Base-by-base conservation (phyloP, 2,888 invertebrate species). In the Phytoseiulus persimilis region DNA sequence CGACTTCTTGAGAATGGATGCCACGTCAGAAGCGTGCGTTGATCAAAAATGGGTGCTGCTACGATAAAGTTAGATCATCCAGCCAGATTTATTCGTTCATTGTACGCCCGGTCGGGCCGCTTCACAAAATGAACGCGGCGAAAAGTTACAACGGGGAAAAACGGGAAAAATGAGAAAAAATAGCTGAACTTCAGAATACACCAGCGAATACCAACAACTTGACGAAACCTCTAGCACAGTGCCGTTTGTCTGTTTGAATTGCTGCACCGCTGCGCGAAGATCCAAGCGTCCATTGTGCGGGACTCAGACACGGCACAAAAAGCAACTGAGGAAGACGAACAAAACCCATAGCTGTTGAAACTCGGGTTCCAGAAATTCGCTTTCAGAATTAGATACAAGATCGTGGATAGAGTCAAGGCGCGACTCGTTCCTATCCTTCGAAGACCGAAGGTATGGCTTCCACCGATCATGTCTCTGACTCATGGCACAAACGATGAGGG, bases 1-100 rank as follows among this genome's bases (percentile, higher is more conserved):
- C 65, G 65, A 65, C 65, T 65, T 65, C 65, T 65, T 65, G 18
- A 65, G 65, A 65, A 65, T 65, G 65, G 65, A 65, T 28, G 28
- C 65, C 65, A 65, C 65, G 65, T 65, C 65, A 65, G 65, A 65
- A 65, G 65, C 65, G 65, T 65, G 65, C 65, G 65, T 3, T 65
- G 65, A 65, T 65, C 65, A 65, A 65, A 65, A 65, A 65, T 65
- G 65, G 65, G 65, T 65, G 65, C n/a, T n/a, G n/a, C 65, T 65
- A 65, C 65, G 65, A 65, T 65, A 65, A 23, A 2, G 65, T 65
- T 65, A 65, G 65, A 65, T 65, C 65, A 65, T 65, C 65, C 65
- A 6, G 65, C 65, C 65, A 65, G 65, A 65, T 65, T 65, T 28
- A 65, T 65, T 65, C 65, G 65, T 65, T 65, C 65, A 65, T 65